These are phyloP conservation scores for Lamellibrachia satsuma DNA, from an alignment of 2,888 invertebrate species.

Conservation along the genomic window DNA sequence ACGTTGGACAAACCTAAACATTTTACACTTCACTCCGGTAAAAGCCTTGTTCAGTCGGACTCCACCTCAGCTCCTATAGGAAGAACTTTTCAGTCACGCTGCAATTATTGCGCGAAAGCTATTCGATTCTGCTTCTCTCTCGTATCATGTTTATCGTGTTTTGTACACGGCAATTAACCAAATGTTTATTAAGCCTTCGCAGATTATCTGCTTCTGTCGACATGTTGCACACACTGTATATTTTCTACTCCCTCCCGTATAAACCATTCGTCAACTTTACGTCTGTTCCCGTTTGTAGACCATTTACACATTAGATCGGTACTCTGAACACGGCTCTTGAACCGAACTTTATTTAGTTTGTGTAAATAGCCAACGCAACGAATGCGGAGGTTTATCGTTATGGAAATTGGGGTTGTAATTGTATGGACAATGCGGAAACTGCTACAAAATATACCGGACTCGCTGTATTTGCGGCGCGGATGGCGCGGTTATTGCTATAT, in stretches of 20 bases:
- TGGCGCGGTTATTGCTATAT: neutral
- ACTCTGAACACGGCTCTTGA: neutral
- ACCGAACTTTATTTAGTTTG: neutral
- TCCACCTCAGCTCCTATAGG: no score
- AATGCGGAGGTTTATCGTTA: neutral
- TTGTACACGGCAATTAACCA: no score
- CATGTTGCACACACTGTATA: neutral
- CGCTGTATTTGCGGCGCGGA: neutral
- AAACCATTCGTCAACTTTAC: neutral
- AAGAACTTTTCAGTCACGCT: no score
- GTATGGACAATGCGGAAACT: neutral
- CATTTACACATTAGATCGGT: neutral
- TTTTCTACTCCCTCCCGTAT: neutral
- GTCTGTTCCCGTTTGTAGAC: neutral
- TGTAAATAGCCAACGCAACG: neutral
- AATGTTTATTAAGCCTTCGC: neutral
- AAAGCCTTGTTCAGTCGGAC: no score
- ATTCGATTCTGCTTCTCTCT: no score
- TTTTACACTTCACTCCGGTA: no score
- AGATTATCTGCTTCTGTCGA: neutral
- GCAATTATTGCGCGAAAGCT: no score
- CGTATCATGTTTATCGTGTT: no score
- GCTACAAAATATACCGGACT: neutral
- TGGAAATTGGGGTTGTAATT: neutral
- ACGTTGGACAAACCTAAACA: no score